Percentiles rank a stretch among this genome's conserved stretches.
Evolutionary conservation across 2,113 vertebrate species (phyloP).

Genomic region (Lathamus discolor): DNA sequence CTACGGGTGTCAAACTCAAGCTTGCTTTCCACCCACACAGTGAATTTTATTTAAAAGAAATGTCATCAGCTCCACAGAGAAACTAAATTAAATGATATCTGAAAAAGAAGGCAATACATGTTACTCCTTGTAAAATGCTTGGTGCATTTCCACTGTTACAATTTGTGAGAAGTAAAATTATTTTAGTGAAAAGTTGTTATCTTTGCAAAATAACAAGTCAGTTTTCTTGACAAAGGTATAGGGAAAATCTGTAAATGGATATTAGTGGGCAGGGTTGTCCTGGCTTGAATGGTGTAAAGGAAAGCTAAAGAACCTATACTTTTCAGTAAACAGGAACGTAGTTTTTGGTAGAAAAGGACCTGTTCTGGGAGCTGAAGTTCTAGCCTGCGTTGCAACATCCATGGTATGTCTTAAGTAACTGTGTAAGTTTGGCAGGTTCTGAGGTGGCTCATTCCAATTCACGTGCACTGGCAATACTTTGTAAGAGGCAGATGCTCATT

Average conservation of each 20-base stretch:
- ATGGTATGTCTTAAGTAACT: background rate
- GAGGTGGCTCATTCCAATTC: background rate
- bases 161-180: background rate
- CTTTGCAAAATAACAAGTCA: background rate
- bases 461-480: background rate
- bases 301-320: background rate
- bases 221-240: background rate
- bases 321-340: background rate
- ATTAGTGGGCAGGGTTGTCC: background rate
- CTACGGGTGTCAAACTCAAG: background rate
- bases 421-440: background rate
- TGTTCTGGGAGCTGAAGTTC: background rate
- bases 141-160: background rate
- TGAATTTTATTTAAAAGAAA: background rate
- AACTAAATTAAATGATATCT: background rate
- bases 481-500: background rate
- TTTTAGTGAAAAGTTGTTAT: background rate
- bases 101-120: background rate
- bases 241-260: background rate
- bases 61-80: background rate
- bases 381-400: background rate
- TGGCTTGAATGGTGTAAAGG: background rate
- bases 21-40: background rate
- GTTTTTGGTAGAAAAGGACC: background rate
- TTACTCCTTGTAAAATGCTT: background rate